These are phyloP conservation scores for Brachionichthys hirsutus DNA, from an alignment of 2,113 vertebrate genomes.

Conservation along the genomic window DNA sequence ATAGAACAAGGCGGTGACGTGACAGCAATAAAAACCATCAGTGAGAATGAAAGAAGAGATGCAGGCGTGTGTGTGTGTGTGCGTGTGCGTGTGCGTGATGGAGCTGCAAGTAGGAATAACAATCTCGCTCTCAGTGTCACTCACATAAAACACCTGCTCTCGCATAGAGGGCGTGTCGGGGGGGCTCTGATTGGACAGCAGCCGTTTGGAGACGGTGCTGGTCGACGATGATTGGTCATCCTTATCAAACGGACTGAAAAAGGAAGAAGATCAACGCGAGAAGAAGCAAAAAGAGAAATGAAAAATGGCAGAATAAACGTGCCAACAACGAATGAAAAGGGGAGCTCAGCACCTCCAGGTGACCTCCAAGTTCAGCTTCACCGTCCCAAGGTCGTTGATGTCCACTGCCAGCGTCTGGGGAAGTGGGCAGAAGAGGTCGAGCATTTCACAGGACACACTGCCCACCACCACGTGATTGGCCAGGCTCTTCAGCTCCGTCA, in stretches of 20 bases:
- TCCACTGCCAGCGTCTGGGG: constrained; percentile 97
- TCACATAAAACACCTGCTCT: constrained; percentile 98
- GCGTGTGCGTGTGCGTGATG: not conserved
- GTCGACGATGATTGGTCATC: constrained; percentile 90
- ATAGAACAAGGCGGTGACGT: constrained; percentile 69
- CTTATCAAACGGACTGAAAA: constrained; percentile 92
- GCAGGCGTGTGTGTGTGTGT: too few relatives aligned
- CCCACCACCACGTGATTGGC: constrained; percentile 97
- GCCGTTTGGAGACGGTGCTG: constrained; percentile 90
- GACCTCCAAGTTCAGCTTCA: constrained; percentile 97
- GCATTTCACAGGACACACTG: constrained; percentile 96
- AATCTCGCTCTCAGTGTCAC: constrained; percentile 55
- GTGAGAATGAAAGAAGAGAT: constrained; percentile 7
- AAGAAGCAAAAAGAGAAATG: not conserved
- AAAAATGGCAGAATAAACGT: not conserved
- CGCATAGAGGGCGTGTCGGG: constrained; percentile 96
- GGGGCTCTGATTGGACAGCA: constrained; percentile 96
- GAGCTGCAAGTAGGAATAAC: constrained; percentile 1
- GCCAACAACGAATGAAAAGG: too few relatives aligned
- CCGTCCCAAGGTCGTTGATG: constrained; percentile 96
- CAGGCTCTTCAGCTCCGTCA: constrained; percentile 95
- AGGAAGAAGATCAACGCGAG: not conserved
- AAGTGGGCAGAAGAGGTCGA: constrained; percentile 93
- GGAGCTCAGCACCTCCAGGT: constrained; percentile 88
- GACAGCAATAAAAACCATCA: constrained; percentile 47